These are phyloP conservation scores for Melipona bicolor DNA, from an alignment of 2,888 invertebrate genomes.

Conservation along the genomic window DNA sequence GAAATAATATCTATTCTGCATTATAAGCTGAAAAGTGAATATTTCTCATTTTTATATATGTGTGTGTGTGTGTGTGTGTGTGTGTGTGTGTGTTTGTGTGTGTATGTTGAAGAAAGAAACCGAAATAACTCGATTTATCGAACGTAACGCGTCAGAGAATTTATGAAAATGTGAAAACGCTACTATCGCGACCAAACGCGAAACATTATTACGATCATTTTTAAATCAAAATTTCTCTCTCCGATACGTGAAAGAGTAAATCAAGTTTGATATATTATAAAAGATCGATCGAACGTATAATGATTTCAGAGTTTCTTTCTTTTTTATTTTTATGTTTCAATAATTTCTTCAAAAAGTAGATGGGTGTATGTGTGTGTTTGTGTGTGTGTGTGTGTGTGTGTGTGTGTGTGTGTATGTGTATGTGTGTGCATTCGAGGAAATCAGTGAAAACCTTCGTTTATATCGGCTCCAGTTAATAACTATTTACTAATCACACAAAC, in stretches of 20 bases:
- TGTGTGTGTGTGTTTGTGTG: too few relatives aligned
- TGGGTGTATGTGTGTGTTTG: not conserved
- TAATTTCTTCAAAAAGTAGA: slow-evolving; percentile 3
- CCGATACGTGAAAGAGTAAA: slow-evolving; percentile 38
- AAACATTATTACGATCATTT: not conserved
- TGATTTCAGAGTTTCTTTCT: not conserved
- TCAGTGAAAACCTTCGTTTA: slow-evolving; percentile 53
- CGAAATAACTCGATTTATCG: not conserved
- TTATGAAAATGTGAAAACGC: not conserved
- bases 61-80: not conserved
- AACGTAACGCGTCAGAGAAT: not conserved
- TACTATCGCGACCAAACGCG: too few relatives aligned
- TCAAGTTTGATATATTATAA: slow-evolving; percentile 13
- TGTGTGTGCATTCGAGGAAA: slow-evolving; percentile 33
- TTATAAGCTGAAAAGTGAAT: slow-evolving; percentile 50
- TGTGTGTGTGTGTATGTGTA: not conserved
- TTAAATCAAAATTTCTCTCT: slow-evolving; percentile 10
- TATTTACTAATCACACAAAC: not conserved
- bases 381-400: not conserved
- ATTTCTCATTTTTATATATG: slow-evolving; percentile 4
- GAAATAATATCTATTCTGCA: slow-evolving; percentile 38
- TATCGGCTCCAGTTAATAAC: slow-evolving; percentile 1
- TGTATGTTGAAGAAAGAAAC: slow-evolving; percentile 37
- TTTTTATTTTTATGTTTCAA: not conserved
- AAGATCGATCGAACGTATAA: not conserved